These are phyloP conservation scores for Zaprionus lineosus DNA, from an alignment of 2,888 invertebrate species.

Conservation along the genomic window DNA sequence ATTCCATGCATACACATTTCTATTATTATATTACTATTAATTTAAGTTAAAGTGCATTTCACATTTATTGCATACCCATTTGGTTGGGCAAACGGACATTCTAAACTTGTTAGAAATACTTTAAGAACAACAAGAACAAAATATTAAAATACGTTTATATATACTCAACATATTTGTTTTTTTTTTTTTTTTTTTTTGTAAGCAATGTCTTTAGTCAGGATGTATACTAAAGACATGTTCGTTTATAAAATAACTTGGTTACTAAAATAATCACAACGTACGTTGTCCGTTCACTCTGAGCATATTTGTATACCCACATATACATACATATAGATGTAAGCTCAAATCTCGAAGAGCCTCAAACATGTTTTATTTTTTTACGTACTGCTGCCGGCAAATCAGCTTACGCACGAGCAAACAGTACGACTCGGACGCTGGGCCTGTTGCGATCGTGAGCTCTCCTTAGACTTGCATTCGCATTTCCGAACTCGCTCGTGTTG, in stretches of 20 bases:
- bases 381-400: slow-evolving; percentile 36
- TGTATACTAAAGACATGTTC: too few relatives aligned
- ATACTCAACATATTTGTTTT: neutral
- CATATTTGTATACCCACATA: neutral
- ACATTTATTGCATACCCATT: slow-evolving; percentile 15
- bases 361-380: slow-evolving; percentile 46
- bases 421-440: slow-evolving; percentile 33
- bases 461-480: too few relatives aligned
- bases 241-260: too few relatives aligned
- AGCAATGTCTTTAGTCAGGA: too few relatives aligned
- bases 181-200: too few relatives aligned
- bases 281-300: too few relatives aligned
- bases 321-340: neutral
- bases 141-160: slow-evolving; percentile 22
- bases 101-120: slow-evolving; percentile 41
- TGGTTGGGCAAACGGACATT: slow-evolving; percentile 15
- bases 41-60: slow-evolving; percentile 35
- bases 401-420: slow-evolving; percentile 28
- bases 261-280: too few relatives aligned
- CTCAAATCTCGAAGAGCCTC: neutral
- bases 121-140: slow-evolving; percentile 41
- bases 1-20: slow-evolving; percentile 43
- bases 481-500: too few relatives aligned
- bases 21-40: slow-evolving; percentile 11
- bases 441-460: slow-evolving; percentile 35